phyloP scores from a whole-genome alignment of 2,797 vertebrate genomes.

The Taenioides sp. region DNA sequence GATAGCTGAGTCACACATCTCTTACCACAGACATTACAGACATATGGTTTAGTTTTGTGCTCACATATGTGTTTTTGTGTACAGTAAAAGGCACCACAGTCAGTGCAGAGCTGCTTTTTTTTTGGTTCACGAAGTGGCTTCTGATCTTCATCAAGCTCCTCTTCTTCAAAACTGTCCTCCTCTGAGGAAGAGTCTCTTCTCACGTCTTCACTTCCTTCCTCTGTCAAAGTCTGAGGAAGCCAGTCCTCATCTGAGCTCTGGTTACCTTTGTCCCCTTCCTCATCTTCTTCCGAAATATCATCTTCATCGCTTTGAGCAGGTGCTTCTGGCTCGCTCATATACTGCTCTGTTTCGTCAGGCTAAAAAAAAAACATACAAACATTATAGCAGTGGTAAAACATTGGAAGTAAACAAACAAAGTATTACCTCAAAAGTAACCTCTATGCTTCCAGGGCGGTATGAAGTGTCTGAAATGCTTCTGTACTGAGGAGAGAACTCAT shows the following conservation, averaged over 20 bases:
- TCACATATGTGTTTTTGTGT: constrained; percentile 49
- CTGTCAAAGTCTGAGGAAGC: constrained; percentile 16
- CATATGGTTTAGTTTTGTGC: constrained; percentile 52
- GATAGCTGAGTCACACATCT: constrained; percentile 28
- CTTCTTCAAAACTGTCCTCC: constrained; percentile 16
- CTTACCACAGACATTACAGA: constrained; percentile 55
- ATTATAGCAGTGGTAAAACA: neutral
- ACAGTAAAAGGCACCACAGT: constrained; percentile 47
- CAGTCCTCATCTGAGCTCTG: constrained; percentile 32
- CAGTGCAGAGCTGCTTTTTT: constrained; percentile 52
- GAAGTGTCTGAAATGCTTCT: constrained; percentile 27
- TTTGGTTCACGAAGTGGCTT: neutral
- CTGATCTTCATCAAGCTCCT: neutral
- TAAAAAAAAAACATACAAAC: neutral
- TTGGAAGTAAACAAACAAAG: neutral
- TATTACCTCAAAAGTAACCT: constrained; percentile 24
- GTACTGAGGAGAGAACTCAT: constrained; percentile 31
- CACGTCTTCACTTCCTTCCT: constrained; percentile 15
- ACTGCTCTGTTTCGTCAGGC: neutral
- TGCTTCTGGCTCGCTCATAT: neutral
- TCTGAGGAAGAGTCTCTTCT: constrained; percentile 8
- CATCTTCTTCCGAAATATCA: constrained; percentile 21
- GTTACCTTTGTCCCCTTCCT: constrained; percentile 4
- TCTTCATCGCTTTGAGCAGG: constrained; percentile 33
- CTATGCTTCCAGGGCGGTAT: neutral